phyloP scores from a whole-genome alignment of 1,140 invertebrate genomes.

The Anastrepha ludens region DNA sequence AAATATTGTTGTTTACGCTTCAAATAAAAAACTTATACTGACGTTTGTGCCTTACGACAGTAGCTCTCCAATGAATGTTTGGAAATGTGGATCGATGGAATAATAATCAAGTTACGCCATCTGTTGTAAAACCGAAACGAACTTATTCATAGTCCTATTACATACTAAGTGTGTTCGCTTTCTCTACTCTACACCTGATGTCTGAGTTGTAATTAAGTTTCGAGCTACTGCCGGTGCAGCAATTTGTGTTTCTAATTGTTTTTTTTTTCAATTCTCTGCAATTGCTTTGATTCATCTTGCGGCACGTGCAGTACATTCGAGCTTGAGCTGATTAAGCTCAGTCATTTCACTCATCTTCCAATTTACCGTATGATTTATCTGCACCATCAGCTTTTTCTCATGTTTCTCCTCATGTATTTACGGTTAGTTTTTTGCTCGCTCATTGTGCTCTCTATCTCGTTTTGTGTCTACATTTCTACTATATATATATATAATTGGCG shows the following conservation, averaged over 20 bases:
- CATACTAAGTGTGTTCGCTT: not conserved
- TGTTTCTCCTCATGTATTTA: no score
- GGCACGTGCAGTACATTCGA: not conserved
- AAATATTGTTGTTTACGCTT: no score
- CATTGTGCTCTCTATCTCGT: not conserved
- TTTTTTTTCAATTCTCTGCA: not conserved
- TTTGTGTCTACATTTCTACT: not conserved
- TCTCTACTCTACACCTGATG: not conserved
- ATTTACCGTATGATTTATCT: not conserved
- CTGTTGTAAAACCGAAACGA: no score
- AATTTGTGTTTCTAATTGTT: constrained; percentile 47
- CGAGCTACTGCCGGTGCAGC: not conserved
- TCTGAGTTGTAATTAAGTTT: constrained; percentile 27
- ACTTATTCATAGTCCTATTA: no score
- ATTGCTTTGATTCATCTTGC: not conserved
- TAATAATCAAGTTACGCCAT: no score
- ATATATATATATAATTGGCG: no score
- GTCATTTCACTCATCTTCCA: not conserved
- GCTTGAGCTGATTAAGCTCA: constrained; percentile 9
- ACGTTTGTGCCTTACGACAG: no score
- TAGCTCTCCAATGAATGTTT: no score
- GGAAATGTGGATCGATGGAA: no score
- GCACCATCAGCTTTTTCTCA: not conserved
- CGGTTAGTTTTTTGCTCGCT: not conserved
- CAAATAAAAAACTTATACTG: no score